phyloP scores from a whole-genome alignment of 2,113 vertebrate genomes.

The Hippocampus comes region DNA sequence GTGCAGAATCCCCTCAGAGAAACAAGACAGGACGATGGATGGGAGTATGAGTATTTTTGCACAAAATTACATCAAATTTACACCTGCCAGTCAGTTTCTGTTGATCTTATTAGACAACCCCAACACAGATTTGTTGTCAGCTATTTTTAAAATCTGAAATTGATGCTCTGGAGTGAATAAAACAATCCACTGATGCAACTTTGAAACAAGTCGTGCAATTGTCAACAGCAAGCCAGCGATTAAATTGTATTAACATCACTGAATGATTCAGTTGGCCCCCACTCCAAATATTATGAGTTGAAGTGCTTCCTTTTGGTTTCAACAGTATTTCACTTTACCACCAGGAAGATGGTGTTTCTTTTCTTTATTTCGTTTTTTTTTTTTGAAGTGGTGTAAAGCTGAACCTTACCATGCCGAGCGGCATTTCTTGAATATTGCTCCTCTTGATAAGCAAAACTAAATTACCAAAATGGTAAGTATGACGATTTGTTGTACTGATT shows the following conservation, averaged over 20 bases:
- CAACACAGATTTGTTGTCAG: not conserved
- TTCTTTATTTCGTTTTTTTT: not conserved
- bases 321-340: no score
- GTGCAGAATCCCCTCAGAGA: slow-evolving; percentile 29
- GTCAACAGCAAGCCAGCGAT: not conserved
- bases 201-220: not conserved
- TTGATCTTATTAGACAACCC: not conserved
- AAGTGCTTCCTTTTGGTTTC: no score
- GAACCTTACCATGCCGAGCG: not conserved
- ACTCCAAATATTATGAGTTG: not conserved
- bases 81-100: not conserved
- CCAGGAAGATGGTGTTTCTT: no score
- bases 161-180: not conserved
- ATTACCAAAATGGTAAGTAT: not conserved
- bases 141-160: not conserved
- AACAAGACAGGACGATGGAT: slow-evolving; percentile 1
- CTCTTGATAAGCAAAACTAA: not conserved
- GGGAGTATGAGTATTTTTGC: slow-evolving; percentile 11
- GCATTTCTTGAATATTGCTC: not conserved
- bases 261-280: not conserved
- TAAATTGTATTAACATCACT: not conserved
- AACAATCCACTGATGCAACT: not conserved
- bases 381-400: not conserved
- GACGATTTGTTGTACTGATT: not conserved
- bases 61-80: slow-evolving; percentile 8